Percentiles rank a stretch among this genome's conserved stretches.
phyloP scores from a whole-genome alignment of 2,888 invertebrate genomes.

The Tupiocoris notatus region DNA sequence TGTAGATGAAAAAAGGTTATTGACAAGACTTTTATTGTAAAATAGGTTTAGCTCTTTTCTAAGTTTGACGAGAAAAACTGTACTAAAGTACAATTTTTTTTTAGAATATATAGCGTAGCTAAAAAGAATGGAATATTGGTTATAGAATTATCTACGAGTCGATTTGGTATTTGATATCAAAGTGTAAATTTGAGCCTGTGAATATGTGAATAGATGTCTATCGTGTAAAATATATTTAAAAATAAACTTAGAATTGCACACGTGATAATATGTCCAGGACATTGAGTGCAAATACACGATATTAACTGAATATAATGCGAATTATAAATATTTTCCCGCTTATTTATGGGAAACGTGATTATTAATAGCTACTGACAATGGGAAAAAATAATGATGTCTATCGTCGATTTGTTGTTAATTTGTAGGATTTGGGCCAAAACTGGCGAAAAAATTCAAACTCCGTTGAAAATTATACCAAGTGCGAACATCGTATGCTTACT shows the following conservation, averaged over 20 bases:
- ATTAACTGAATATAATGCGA: neutral
- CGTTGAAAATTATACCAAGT: no score
- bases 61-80: constrained; percentile 27
- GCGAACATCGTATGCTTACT: no score
- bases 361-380: no score
- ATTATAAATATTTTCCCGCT: neutral
- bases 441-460: no score
- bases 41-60: constrained; percentile 32
- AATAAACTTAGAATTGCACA: constrained; percentile 40
- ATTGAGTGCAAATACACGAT: constrained; percentile 21
- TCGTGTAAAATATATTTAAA: constrained; percentile 32
- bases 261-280: constrained; percentile 45
- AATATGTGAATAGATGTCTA: constrained; percentile 45
- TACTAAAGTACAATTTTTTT: constrained; percentile 46
- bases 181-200: constrained; percentile 43
- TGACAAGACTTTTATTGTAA: constrained; percentile 38
- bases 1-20: constrained; percentile 28
- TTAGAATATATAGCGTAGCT: constrained; percentile 18
- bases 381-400: neutral
- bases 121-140: neutral
- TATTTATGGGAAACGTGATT: neutral
- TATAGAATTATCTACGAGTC: constrained; percentile 23
- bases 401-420: no score
- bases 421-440: no score
- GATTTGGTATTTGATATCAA: constrained; percentile 37